Evolutionary conservation across 1,140 invertebrate genomes (phyloP).

Genomic region (honey bee (Apis mellifera)): DNA sequence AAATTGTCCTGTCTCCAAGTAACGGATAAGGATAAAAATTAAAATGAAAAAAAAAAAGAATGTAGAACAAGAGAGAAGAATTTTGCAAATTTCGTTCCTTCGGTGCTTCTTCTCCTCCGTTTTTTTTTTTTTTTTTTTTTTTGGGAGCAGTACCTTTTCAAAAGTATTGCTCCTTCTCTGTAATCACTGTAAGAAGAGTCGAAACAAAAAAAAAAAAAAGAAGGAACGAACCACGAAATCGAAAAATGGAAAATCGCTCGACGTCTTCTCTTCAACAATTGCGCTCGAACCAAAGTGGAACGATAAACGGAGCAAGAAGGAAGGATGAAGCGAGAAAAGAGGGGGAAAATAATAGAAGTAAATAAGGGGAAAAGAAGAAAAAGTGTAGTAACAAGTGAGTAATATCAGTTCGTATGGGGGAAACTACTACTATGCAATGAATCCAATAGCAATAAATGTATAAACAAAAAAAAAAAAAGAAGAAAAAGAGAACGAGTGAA

Average conservation of each 20-base stretch:
- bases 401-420: slow-evolving; percentile 72
- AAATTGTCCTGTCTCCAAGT: not conserved
- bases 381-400: slow-evolving; percentile 33
- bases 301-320: not conserved
- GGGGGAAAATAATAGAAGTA: not conserved
- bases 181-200: not conserved
- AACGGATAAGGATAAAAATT: not conserved
- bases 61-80: too few relatives aligned
- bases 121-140: too few relatives aligned
- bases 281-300: not conserved
- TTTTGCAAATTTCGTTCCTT: too few relatives aligned
- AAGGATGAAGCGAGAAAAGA: not conserved
- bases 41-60: too few relatives aligned
- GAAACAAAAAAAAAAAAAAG: not conserved
- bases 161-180: too few relatives aligned
- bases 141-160: too few relatives aligned
- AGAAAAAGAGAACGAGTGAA: not conserved
- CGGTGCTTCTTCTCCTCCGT: too few relatives aligned
- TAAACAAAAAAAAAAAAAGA: slow-evolving; percentile 47
- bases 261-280: slow-evolving; percentile 54
- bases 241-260: slow-evolving; percentile 28
- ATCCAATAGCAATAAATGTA: slow-evolving; percentile 79
- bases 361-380: too few relatives aligned
- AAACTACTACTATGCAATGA: slow-evolving; percentile 76
- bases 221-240: not conserved